These are phyloP conservation scores for Spilarctia lutea DNA, from an alignment of 2,888 invertebrate genomes.

Conservation along the genomic window DNA sequence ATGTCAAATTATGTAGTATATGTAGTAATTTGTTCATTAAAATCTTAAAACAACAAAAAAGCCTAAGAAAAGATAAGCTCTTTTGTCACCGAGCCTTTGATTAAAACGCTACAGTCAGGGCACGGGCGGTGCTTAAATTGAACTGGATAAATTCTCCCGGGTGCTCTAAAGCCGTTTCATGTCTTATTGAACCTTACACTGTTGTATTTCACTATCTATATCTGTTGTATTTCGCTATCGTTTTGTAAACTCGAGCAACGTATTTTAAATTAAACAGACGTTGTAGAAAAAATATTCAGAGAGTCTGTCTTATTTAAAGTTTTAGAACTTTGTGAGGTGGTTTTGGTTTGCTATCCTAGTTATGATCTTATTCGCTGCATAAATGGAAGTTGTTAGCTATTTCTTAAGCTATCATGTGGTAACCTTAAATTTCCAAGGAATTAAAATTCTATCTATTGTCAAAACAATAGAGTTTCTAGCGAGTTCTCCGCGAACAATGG, in stretches of 20 bases:
- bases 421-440: not conserved
- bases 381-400: not conserved
- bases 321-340: too few species aligned
- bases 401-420: not conserved
- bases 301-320: too few species aligned
- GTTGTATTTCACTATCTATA: not conserved
- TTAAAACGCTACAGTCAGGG: not conserved
- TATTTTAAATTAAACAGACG: not conserved
- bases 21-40: too few species aligned
- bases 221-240: not conserved
- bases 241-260: not conserved
- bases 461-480: not conserved
- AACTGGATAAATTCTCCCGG: not conserved
- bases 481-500: slow-evolving; percentile 2
- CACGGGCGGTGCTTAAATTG: not conserved
- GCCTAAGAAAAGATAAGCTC: not conserved
- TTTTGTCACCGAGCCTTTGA: not conserved
- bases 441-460: not conserved
- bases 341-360: not conserved
- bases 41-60: not conserved
- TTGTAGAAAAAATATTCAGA: too few species aligned
- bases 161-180: not conserved
- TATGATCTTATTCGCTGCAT: not conserved
- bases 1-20: too few species aligned
- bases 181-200: not conserved